Conservation (phyloP, 64 coral and sea anemone genomes). For the Dendrophyllia cribrosa region DNA sequence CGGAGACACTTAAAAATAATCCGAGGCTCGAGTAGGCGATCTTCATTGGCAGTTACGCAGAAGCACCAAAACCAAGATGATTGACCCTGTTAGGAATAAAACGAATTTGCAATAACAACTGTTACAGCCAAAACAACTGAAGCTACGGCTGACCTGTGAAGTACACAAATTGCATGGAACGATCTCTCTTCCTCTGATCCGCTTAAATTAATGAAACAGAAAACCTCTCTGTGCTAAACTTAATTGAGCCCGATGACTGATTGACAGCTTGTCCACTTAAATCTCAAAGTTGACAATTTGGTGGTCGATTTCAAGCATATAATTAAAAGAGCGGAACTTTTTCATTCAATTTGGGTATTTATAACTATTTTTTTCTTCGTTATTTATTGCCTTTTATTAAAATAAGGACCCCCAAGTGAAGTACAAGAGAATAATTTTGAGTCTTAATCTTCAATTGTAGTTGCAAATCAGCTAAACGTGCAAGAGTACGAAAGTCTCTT, state of each 20-base stretch:
- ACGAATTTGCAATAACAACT: not conserved
- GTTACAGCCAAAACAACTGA: not conserved
- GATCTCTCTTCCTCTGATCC: not conserved
- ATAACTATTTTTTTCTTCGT: not conserved
- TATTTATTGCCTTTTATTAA: not conserved
- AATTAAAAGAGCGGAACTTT: slow-evolving; percentile 35
- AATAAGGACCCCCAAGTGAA: not conserved
- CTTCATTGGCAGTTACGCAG: not conserved
- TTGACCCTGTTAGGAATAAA: not conserved
- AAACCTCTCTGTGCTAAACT: not conserved
- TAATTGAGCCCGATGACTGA: slow-evolving; percentile 48
- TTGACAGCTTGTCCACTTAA: slow-evolving; percentile 8
- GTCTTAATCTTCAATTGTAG: not conserved
- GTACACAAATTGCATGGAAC: not conserved
- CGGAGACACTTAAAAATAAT: not conserved
- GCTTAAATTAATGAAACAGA: not conserved
- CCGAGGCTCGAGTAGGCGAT: not conserved
- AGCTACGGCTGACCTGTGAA: not conserved
- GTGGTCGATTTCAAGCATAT: slow-evolving; percentile 23
- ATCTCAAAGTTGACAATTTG: slow-evolving; percentile 16
- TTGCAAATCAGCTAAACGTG: not conserved
- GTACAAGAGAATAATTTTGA: not conserved
- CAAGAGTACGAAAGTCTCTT: not conserved
- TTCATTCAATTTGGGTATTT: not conserved
- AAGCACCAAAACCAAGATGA: not conserved